phyloP scores from a whole-genome alignment of 1,140 invertebrate species.

The Platorchestia sp. region DNA sequence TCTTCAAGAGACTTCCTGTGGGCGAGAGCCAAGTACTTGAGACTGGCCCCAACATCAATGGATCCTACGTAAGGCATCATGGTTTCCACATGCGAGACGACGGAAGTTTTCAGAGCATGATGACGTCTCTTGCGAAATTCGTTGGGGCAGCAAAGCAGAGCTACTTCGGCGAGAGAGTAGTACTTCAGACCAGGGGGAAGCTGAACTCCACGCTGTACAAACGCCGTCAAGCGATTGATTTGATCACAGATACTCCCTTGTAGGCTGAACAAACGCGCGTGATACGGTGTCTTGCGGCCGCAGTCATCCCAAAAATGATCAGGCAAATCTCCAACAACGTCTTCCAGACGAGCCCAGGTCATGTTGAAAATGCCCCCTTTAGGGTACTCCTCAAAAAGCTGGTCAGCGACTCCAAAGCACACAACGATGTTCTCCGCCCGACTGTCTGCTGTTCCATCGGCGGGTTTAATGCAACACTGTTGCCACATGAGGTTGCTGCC shows the following conservation, averaged over 20 bases:
- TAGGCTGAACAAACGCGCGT: not conserved
- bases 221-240: not conserved
- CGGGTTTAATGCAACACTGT: not conserved
- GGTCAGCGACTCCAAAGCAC: not conserved
- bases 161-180: not conserved
- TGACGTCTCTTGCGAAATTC: not conserved
- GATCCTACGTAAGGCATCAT: conserved; percentile 44
- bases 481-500: not conserved
- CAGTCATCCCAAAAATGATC: not conserved
- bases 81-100: not conserved
- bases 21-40: not conserved
- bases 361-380: conserved; percentile 30
- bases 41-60: not conserved
- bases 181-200: not conserved
- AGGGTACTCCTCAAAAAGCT: not conserved
- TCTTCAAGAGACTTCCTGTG: not conserved
- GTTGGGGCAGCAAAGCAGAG: not conserved
- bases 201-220: not conserved
- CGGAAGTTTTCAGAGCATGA: not conserved
- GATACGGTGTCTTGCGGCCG: not conserved
- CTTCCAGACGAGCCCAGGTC: not conserved
- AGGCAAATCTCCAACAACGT: not conserved
- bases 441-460: not conserved
- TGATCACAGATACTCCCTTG: not conserved
- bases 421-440: not conserved